Evolutionary conservation across 2,797 vertebrate genomes (phyloP).

Genomic region (Babyrousa celebensis): DNA sequence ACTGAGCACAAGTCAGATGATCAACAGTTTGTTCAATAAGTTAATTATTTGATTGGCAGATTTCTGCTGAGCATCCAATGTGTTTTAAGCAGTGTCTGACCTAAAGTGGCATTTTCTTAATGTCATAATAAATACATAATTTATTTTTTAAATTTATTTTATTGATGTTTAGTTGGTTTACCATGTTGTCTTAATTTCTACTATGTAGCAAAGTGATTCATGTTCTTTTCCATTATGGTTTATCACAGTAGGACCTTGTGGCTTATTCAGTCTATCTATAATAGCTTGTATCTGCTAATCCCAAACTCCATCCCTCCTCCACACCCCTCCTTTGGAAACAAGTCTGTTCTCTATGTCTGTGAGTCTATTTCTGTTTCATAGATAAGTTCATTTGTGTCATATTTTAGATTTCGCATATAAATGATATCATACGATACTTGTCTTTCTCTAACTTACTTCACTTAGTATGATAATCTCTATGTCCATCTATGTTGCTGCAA

Average conservation of each 20-base stretch:
- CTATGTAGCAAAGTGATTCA: neutral
- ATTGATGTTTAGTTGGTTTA: neutral
- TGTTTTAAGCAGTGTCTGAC: neutral
- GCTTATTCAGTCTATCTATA: neutral
- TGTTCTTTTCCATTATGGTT: neutral
- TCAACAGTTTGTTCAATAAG: neutral
- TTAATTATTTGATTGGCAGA: neutral
- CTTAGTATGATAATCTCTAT: neutral
- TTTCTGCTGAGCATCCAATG: neutral
- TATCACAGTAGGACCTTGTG: neutral
- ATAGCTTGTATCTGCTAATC: neutral
- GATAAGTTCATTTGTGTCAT: neutral
- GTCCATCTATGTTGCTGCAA: neutral
- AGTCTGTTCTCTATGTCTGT: neutral
- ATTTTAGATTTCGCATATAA: neutral
- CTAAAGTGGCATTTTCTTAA: slow-evolving; percentile 2
- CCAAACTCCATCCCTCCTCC: neutral
- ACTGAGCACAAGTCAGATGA: neutral
- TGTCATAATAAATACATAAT: neutral
- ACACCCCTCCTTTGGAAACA: neutral
- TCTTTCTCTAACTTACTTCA: neutral
- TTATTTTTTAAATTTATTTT: neutral
- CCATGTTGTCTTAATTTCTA: neutral
- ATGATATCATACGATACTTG: neutral
- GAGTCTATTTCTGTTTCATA: neutral